These are phyloP conservation scores for Plectropomus leopardus DNA, from an alignment of 2,113 vertebrate genomes.

Conservation along the genomic window DNA sequence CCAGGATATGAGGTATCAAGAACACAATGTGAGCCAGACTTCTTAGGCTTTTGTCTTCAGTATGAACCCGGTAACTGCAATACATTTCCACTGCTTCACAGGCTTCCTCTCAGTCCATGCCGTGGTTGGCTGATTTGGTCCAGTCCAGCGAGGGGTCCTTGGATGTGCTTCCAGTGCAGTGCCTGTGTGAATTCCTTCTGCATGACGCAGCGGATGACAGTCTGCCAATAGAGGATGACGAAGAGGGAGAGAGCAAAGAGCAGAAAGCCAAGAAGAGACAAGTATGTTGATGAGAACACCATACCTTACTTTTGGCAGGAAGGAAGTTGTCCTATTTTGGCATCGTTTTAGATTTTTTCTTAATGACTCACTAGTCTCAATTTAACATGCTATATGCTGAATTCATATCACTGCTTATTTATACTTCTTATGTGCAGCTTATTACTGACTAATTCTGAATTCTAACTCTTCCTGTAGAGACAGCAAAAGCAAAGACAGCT, in stretches of 20 bases:
- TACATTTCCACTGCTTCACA: constrained; percentile 61
- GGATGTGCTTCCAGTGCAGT: constrained; percentile 97
- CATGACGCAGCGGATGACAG: constrained; percentile 94
- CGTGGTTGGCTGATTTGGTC: constrained; percentile 97
- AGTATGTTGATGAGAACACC: constrained; percentile 75
- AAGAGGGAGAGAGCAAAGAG: constrained; percentile 96
- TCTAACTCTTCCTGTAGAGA: constrained; percentile 83
- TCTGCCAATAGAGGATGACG: constrained; percentile 90
- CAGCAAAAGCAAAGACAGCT: constrained; percentile 97
- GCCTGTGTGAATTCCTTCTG: constrained; percentile 96
- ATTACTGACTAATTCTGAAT: not conserved
- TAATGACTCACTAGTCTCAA: not conserved
- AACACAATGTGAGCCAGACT: not conserved
- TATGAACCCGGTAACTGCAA: not conserved
- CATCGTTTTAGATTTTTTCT: not conserved
- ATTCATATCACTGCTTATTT: not conserved
- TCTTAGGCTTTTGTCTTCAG: not conserved
- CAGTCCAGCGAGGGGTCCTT: constrained; percentile 98
- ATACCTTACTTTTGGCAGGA: not conserved
- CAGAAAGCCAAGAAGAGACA: constrained; percentile 94
- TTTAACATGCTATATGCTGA: not conserved
- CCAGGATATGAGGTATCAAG: not conserved
- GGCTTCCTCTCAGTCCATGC: constrained; percentile 99
- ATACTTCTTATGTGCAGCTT: constrained; percentile 1
- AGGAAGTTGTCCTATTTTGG: not conserved